Evolutionary conservation across 2,888 invertebrate species (phyloP).

Genomic region (Drosophila picticornis): DNA sequence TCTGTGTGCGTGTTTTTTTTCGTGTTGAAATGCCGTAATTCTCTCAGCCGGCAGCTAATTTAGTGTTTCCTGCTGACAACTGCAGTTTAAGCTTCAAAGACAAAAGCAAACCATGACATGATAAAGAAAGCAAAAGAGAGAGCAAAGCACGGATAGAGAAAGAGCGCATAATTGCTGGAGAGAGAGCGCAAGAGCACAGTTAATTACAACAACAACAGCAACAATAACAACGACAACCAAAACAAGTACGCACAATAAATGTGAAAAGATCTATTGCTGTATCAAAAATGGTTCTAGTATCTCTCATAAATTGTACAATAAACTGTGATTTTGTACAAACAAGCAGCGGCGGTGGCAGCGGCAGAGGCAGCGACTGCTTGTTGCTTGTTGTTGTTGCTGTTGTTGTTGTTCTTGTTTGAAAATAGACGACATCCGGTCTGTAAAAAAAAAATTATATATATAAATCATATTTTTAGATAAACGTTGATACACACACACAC

Average conservation of each 20-base stretch:
- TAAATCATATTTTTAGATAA: constrained; percentile 80
- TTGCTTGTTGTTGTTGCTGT: constrained; percentile 19
- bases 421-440: constrained; percentile 84
- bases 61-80: constrained; percentile 82
- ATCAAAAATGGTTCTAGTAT: constrained; percentile 51
- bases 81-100: constrained; percentile 67
- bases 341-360: constrained; percentile 13
- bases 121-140: constrained; percentile 42
- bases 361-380: constrained; percentile 8
- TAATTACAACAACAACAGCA: constrained; percentile 19
- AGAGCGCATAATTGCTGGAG: background rate
- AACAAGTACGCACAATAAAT: constrained; percentile 26
- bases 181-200: constrained; percentile 11
- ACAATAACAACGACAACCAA: background rate
- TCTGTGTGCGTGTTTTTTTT: constrained; percentile 16
- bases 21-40: constrained; percentile 70
- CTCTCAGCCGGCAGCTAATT: constrained; percentile 77
- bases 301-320: constrained; percentile 54
- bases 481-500: constrained; percentile 54
- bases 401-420: constrained; percentile 69
- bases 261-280: constrained; percentile 21
- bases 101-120: constrained; percentile 57
- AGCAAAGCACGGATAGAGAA: background rate
- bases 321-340: constrained; percentile 53
- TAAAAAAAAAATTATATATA: constrained; percentile 66